Evolutionary conservation across 2,888 invertebrate genomes (phyloP).

Genomic region (Chrysolina americana): DNA sequence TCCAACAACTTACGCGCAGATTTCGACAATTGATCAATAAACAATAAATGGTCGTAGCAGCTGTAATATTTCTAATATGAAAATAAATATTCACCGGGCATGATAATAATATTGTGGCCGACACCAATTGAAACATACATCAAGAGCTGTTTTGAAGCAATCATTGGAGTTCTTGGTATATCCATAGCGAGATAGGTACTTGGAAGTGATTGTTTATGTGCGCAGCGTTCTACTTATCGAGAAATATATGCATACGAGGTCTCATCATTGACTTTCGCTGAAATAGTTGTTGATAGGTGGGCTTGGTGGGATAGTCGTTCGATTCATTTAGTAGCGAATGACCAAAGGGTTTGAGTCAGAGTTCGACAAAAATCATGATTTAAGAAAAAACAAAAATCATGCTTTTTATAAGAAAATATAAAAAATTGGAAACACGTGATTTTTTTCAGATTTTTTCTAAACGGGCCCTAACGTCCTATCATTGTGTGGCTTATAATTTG

Average conservation of each 20-base stretch:
- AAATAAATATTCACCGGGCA: constrained; percentile 11
- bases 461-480: too few relatives aligned
- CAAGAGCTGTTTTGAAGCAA: constrained; percentile 7
- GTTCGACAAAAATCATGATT: too few relatives aligned
- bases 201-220: constrained; percentile 11
- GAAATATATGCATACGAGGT: constrained; percentile 13
- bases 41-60: neutral
- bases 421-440: too few relatives aligned
- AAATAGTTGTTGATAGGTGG: neutral
- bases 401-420: too few relatives aligned
- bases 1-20: neutral
- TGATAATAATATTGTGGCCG: neutral
- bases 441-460: too few relatives aligned
- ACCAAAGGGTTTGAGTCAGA: too few relatives aligned
- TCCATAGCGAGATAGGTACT: constrained; percentile 4
- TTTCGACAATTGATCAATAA: neutral
- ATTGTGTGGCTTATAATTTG: too few relatives aligned
- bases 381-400: too few relatives aligned
- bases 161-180: constrained; percentile 15
- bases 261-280: neutral
- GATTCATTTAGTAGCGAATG: too few relatives aligned
- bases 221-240: neutral
- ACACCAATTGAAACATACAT: constrained; percentile 6
- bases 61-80: constrained; percentile 6
- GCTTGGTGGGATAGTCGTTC: neutral